Evolutionary conservation across 2,888 invertebrate genomes (phyloP), one percentile per base, ranked within the genome.

Genomic region (Cataglyphis albicans): DNA sequence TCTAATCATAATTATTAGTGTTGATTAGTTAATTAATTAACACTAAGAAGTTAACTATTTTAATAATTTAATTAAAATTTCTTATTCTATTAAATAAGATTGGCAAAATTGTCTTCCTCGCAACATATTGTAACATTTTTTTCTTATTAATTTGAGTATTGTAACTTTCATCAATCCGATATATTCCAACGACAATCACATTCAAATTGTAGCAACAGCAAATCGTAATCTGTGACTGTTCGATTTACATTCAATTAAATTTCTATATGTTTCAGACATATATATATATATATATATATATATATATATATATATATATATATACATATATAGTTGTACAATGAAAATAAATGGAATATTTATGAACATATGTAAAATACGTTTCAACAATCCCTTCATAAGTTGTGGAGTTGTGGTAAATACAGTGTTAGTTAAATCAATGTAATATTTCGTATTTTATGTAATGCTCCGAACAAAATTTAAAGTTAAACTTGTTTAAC

Each of bases 321-420:
- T 25, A 25, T 44, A 44, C 18, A 48, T 48, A 48, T 41, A 73
- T 57, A 35, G 25, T 63, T 64, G 59, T 82, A 80, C 73, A 76
- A 61, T 41, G 1, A 55, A 73, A 83, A 85, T 72, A 73, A 86
- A 72, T 52, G n/a, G 67, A 65, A 52, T 81, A 82, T 84, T 81
- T 82, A 64, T 81, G 41, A 81, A 81, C 38, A 32, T 59, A 57
- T 41, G 15, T 21, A 32, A 68, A 59, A 2, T 9, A 70, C 21
- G 32, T 29, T 59, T 32, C 48, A 74, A 64, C 15, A 38, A 44
- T 48, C 67, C 21, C 32, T 41, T 70, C 12, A 6, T 57, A 48
- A 63, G 57, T 1, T 57, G 21, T 25, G 12, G n/a, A 38, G 6
- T n/a, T n/a, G n/a, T n/a, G n/a, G n/a, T 5, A 41, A 55, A 41